Evolutionary conservation across 2,797 vertebrate genomes (phyloP).

Genomic region (Poeciliopsis infans): DNA sequence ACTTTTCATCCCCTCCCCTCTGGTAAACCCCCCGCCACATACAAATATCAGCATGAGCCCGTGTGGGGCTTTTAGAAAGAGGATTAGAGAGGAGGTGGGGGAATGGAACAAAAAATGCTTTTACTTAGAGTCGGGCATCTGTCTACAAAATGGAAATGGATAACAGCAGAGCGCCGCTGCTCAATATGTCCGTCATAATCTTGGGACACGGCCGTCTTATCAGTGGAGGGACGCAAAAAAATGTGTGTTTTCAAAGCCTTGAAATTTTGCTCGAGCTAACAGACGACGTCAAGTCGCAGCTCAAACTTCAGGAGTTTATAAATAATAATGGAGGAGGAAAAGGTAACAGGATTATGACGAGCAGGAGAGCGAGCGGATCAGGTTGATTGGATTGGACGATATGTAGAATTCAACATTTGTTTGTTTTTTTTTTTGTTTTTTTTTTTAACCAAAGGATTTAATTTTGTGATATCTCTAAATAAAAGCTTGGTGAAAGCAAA

Average conservation of each 20-base stretch:
- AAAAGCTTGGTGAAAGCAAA: background rate
- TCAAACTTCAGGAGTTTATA: background rate
- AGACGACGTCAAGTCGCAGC: no score
- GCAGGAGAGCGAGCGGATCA: background rate
- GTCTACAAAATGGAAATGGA: constrained; percentile 4
- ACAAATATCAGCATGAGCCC: constrained; percentile 37
- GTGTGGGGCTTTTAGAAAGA: constrained; percentile 40
- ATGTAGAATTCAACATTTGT: background rate
- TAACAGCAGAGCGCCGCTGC: background rate
- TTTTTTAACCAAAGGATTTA: no score
- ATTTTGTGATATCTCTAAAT: background rate
- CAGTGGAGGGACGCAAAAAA: constrained; percentile 8
- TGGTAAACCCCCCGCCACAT: constrained; percentile 19
- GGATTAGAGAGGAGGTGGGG: constrained; percentile 34
- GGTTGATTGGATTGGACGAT: background rate
- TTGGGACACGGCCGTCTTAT: background rate
- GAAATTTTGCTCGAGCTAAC: background rate
- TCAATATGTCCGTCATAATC: constrained; percentile 8
- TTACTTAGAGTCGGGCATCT: constrained; percentile 15
- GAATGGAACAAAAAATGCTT: constrained; percentile 21
- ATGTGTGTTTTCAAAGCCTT: constrained; percentile 1
- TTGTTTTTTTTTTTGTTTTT: no score
- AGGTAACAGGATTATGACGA: background rate
- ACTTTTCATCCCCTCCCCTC: constrained; percentile 20
- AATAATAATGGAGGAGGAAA: background rate